These are phyloP conservation scores for Lasioglossum morio DNA, from an alignment of 2,888 invertebrate genomes.

Conservation along the genomic window DNA sequence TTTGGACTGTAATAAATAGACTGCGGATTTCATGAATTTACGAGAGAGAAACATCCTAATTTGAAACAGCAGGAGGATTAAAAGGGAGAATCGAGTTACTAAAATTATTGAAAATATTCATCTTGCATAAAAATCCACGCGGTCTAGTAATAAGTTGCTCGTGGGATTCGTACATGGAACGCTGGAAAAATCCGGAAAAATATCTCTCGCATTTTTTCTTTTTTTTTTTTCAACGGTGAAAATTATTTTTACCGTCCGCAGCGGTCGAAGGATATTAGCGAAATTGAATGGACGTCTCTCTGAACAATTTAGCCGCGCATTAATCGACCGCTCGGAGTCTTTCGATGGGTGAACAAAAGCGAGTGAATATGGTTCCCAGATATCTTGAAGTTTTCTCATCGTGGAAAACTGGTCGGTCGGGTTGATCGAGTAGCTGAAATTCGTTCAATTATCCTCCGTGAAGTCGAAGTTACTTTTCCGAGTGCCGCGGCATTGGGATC, in stretches of 20 bases:
- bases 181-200: neutral
- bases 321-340: neutral
- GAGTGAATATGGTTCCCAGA: neutral
- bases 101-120: neutral
- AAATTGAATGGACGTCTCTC: neutral
- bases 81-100: neutral
- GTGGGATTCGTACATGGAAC: neutral
- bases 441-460: slow-evolving; percentile 34
- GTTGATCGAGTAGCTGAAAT: slow-evolving; percentile 39
- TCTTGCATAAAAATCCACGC: neutral
- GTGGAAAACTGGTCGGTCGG: slow-evolving; percentile 4
- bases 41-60: neutral
- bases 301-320: neutral
- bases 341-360: neutral
- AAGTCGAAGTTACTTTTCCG: slow-evolving; percentile 41
- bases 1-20: neutral
- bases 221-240: neutral
- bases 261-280: neutral
- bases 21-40: neutral
- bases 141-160: neutral
- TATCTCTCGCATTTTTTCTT: neutral
- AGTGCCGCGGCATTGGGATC: slow-evolving; percentile 23
- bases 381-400: neutral
- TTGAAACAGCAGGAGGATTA: neutral
- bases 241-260: neutral